A percentile compares a stretch with the other conserved stretches of the same genome.
These are phyloP conservation scores for Tortricodes alternella DNA, from an alignment of 2,888 invertebrate genomes.

Conservation along the genomic window DNA sequence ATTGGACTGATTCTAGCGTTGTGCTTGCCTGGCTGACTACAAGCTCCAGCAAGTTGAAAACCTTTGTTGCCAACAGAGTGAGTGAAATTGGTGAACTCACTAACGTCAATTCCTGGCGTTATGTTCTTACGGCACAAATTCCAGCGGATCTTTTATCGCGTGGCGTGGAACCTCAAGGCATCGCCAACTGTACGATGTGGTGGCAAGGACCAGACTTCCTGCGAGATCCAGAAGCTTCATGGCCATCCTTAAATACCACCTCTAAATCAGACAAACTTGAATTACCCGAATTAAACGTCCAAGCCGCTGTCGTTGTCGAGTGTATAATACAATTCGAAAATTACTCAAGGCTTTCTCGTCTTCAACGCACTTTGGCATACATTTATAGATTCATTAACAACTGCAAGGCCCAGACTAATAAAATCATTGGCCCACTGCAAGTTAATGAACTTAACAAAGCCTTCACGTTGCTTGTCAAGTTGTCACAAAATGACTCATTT, in stretches of 20 bases:
- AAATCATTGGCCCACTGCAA: background rate
- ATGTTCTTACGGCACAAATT: slow-evolving; percentile 27
- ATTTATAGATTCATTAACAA: background rate
- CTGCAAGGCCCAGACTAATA: background rate
- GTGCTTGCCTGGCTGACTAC: slow-evolving; percentile 33
- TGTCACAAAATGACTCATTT: background rate
- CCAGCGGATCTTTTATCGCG: slow-evolving; percentile 32
- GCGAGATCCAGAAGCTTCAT: background rate
- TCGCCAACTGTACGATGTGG: background rate
- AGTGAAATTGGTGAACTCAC: slow-evolving; percentile 16
- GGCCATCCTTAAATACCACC: no score
- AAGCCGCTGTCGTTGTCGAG: background rate
- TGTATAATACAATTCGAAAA: background rate
- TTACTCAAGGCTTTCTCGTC: background rate
- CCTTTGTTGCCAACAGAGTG: slow-evolving; percentile 35
- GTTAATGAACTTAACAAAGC: background rate
- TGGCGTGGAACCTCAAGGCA: slow-evolving; percentile 3
- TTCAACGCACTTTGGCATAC: background rate
- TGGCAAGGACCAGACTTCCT: slow-evolving; percentile 7
- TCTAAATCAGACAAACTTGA: background rate
- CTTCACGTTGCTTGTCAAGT: background rate
- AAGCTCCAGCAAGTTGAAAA: slow-evolving; percentile 24
- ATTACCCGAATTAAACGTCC: background rate
- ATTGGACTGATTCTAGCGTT: slow-evolving; percentile 37
- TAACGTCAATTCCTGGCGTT: slow-evolving; percentile 1